phyloP scores from a whole-genome alignment of 2,888 invertebrate genomes.

The Nomada lathburiana region DNA sequence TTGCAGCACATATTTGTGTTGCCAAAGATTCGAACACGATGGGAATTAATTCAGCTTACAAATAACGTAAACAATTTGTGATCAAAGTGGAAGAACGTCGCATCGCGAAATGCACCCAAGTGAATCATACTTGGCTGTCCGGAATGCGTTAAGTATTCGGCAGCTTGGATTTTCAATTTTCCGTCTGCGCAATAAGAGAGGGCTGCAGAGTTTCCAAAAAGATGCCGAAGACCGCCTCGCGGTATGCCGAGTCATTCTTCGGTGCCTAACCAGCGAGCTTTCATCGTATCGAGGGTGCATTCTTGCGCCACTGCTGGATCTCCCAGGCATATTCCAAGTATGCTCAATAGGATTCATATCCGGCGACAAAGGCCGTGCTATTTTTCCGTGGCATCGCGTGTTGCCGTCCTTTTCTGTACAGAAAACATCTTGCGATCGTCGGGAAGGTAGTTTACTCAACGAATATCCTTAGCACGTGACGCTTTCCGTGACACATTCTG shows the following conservation, averaged over 20 bases:
- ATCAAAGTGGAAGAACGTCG: neutral
- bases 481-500: conserved; percentile 16
- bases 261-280: conserved; percentile 70
- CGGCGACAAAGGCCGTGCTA: conserved; percentile 72
- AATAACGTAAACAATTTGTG: neutral
- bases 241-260: conserved; percentile 73
- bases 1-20: no score
- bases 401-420: conserved; percentile 45
- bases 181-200: conserved; percentile 57
- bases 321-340: conserved; percentile 72
- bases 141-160: conserved; percentile 49
- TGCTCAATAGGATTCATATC: conserved; percentile 75
- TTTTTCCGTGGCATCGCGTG: conserved; percentile 68
- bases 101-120: conserved; percentile 17
- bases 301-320: conserved; percentile 65
- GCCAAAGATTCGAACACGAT: no score
- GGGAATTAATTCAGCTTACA: no score
- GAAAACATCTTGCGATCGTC: conserved; percentile 34
- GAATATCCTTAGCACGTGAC: conserved; percentile 36
- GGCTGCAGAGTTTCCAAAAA: conserved; percentile 59
- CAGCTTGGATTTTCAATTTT: conserved; percentile 54
- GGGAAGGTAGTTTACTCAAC: conserved; percentile 10
- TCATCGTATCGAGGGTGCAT: conserved; percentile 70
- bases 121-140: conserved; percentile 27
- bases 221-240: conserved; percentile 60